A percentile compares a stretch with the other conserved stretches of the same genome.
These are phyloP conservation scores for Archocentrus centrarchus DNA, from an alignment of 2,113 vertebrate genomes.

Conservation along the genomic window DNA sequence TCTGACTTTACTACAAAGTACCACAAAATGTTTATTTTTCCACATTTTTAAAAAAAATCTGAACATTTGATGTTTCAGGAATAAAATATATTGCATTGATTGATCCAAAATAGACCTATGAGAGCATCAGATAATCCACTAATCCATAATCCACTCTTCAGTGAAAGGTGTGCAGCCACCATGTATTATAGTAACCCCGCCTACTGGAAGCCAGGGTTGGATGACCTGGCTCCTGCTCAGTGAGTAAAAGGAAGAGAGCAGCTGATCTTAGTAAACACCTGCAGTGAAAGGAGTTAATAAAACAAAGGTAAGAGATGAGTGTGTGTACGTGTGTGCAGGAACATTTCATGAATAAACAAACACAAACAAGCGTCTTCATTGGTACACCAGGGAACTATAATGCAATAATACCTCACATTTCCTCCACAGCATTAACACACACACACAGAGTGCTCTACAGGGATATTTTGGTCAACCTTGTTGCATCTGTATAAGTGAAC, in stretches of 20 bases:
- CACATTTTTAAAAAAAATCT: no score
- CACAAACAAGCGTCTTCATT: no score
- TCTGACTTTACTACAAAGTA: no score
- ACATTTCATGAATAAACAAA: no score
- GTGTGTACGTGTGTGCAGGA: no score
- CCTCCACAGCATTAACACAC: no score
- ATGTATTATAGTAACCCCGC: conserved; percentile 7
- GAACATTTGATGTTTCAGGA: not conserved
- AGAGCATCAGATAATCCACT: not conserved
- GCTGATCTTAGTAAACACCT: not conserved
- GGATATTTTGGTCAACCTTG: no score
- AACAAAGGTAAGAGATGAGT: conserved; percentile 24
- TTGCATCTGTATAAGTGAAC: no score
- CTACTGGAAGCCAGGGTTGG: conserved; percentile 29
- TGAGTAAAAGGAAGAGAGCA: conserved; percentile 1
- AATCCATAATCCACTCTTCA: conserved; percentile 44
- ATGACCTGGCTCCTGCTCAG: conserved; percentile 11
- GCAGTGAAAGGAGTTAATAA: conserved; percentile 52
- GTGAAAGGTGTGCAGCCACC: conserved; percentile 36
- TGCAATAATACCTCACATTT: no score
- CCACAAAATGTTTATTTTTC: no score
- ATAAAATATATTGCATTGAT: not conserved
- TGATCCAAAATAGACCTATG: not conserved
- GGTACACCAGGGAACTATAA: no score
- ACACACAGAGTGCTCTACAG: no score